phyloP scores from a whole-genome alignment of 2,113 vertebrate species.

The Trichomycterus rosablanca region DNA sequence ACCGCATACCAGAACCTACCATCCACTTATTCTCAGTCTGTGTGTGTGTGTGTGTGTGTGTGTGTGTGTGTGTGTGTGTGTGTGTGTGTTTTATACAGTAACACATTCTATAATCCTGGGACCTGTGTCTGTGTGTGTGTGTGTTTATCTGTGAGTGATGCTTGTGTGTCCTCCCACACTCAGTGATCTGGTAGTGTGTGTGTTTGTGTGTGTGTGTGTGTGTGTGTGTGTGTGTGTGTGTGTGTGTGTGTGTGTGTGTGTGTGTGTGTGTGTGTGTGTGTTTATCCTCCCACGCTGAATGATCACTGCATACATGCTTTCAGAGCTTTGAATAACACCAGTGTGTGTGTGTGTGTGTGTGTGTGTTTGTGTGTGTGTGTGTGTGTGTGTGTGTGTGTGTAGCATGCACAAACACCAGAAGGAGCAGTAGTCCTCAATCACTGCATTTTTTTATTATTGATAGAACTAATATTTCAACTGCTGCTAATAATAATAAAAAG shows the following conservation, averaged over 20 bases:
- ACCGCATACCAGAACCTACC: too few relatives aligned
- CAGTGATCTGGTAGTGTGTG: too few relatives aligned
- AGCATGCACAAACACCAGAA: not conserved
- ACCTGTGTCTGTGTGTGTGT: conserved; percentile 3
- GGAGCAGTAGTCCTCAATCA: not conserved
- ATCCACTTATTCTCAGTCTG: not conserved
- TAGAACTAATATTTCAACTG: too few relatives aligned
- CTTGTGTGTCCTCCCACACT: not conserved
- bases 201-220: too few relatives aligned
- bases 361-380: not conserved
- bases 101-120: too few relatives aligned
- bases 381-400: not conserved
- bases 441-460: too few relatives aligned
- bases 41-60: not conserved
- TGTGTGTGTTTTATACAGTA: too few relatives aligned
- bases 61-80: too few relatives aligned
- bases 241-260: not conserved
- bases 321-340: not conserved
- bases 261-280: conserved; percentile 2
- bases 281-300: not conserved
- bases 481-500: too few relatives aligned
- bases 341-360: not conserved
- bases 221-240: not conserved
- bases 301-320: not conserved
- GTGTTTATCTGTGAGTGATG: not conserved